phyloP scores from a whole-genome alignment of 2,888 invertebrate genomes.

The Ectropis crepuscularia region DNA sequence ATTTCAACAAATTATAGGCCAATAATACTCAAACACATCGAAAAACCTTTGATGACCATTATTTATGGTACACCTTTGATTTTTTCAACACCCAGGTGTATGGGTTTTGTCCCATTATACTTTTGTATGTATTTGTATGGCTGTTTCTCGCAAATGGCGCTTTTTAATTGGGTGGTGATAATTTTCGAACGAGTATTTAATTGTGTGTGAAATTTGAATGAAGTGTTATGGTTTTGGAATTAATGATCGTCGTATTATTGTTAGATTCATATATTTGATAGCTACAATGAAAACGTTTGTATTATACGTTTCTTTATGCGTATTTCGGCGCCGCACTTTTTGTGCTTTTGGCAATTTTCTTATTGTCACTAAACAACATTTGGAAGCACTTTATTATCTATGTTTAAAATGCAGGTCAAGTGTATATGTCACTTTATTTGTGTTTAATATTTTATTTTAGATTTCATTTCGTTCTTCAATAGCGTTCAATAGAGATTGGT shows the following conservation, averaged over 20 bases:
- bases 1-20: slow-evolving; percentile 10
- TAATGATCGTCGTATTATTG: slow-evolving; percentile 29
- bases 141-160: slow-evolving; percentile 22
- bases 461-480: too few species aligned
- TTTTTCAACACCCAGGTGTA: slow-evolving; percentile 31
- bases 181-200: slow-evolving; percentile 35
- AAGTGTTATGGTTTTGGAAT: slow-evolving; percentile 24
- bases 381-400: too few species aligned
- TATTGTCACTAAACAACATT: too few species aligned
- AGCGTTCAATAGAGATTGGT: too few species aligned
- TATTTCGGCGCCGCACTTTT: neutral
- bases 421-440: too few species aligned
- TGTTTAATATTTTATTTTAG: too few species aligned
- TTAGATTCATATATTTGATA: slow-evolving; percentile 1
- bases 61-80: slow-evolving; percentile 25
- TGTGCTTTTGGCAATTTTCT: too few species aligned
- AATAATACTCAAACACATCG: slow-evolving; percentile 13
- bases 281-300: neutral
- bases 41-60: slow-evolving; percentile 9
- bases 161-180: slow-evolving; percentile 35
- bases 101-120: slow-evolving; percentile 20
- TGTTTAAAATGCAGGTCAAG: too few species aligned
- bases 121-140: slow-evolving; percentile 23
- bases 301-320: neutral
- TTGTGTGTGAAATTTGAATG: slow-evolving; percentile 42